These are phyloP conservation scores for Cathartes aura DNA, from an alignment of 2,113 vertebrate genomes.

Conservation along the genomic window DNA sequence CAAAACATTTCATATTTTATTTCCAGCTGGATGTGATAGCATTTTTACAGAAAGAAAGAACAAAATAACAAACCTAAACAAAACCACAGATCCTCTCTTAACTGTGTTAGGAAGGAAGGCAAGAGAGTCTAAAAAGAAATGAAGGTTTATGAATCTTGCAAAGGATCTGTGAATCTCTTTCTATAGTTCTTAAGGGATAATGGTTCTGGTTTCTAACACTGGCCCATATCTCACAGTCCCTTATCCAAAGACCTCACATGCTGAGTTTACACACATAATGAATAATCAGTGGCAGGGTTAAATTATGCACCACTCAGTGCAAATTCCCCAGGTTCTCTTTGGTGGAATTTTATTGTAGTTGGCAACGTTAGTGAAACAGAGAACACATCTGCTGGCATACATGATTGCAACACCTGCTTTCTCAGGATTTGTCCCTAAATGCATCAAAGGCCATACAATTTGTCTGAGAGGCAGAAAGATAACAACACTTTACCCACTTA, in stretches of 20 bases:
- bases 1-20: neutral
- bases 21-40: neutral
- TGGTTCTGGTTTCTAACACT: neutral
- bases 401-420: neutral
- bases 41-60: neutral
- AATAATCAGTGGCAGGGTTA: neutral
- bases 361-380: neutral
- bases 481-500: neutral
- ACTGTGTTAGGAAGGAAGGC: neutral
- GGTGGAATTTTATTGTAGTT: neutral
- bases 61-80: neutral
- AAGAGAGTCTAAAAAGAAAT: neutral
- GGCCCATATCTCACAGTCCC: neutral
- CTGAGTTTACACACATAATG: neutral
- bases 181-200: neutral
- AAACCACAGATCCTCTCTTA: neutral
- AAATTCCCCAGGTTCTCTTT: neutral
- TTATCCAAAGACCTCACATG: neutral
- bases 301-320: neutral
- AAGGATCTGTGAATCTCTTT: neutral
- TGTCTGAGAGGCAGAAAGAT: neutral
- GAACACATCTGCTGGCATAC: neutral
- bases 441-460: neutral
- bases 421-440: neutral
- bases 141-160: neutral